Conservation (phyloP, 2,797 vertebrate genomes). For the Pipistrellus kuhlii region DNA sequence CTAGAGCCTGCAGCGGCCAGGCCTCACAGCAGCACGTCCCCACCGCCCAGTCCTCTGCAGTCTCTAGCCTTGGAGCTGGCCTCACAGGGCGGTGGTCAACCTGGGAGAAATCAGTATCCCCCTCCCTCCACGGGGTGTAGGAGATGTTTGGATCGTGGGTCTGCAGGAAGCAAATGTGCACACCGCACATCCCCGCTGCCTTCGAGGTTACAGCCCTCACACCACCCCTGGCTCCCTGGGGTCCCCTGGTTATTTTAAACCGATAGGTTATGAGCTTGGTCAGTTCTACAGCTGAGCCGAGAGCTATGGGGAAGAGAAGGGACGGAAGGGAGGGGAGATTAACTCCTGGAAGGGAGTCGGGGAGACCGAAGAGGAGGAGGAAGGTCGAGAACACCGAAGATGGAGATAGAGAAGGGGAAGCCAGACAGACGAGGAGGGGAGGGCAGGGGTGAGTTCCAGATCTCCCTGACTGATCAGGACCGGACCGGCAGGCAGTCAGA, state of each 20-base stretch:
- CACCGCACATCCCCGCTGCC: background rate
- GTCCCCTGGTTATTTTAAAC: background rate
- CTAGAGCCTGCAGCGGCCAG: background rate
- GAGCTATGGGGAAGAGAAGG: background rate
- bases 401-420: rapidly evolving
- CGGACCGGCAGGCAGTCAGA: background rate
- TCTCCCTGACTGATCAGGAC: background rate
- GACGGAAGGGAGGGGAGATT: rapidly evolving
- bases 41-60: background rate
- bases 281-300: background rate
- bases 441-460: background rate
- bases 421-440: background rate
- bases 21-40: background rate
- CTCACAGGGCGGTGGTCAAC: background rate
- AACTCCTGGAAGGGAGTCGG: background rate
- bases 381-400: background rate
- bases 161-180: background rate
- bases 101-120: background rate
- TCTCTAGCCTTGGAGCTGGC: too few relatives aligned
- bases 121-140: background rate
- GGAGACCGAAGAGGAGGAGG: background rate
- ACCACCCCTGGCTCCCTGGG: background rate
- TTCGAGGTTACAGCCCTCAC: background rate
- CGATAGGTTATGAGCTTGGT: background rate
- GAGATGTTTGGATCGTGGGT: rapidly evolving